These are phyloP conservation scores for Eupeodes corollae DNA, from an alignment of 1,140 invertebrate genomes.

Conservation along the genomic window DNA sequence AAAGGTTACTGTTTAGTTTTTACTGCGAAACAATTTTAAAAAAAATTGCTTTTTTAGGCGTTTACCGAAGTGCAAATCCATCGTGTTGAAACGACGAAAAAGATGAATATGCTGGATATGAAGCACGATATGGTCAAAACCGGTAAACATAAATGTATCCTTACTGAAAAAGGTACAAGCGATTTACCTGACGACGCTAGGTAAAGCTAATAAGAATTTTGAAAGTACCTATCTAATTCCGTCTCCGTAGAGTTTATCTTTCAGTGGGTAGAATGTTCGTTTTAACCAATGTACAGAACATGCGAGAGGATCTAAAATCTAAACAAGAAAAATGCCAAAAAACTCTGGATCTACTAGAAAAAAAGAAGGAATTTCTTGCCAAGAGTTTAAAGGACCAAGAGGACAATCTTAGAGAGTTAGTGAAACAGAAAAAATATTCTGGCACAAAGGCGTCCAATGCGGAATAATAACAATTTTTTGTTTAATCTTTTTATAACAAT, in stretches of 20 bases:
- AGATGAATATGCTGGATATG: conserved; percentile 36
- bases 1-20: conserved; percentile 16
- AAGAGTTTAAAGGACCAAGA: conserved; percentile 35
- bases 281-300: conserved; percentile 28
- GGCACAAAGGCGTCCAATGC: conserved; percentile 5
- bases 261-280: conserved; percentile 36
- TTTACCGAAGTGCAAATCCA: conserved; percentile 37
- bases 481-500: conserved; percentile 31
- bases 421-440: conserved; percentile 32
- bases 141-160: conserved; percentile 32
- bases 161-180: conserved; percentile 31
- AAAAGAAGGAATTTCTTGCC: conserved; percentile 31
- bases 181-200: conserved; percentile 23
- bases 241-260: conserved; percentile 34
- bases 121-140: conserved; percentile 33
- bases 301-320: conserved; percentile 24
- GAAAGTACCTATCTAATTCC: background rate
- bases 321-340: conserved; percentile 35
- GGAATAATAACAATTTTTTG: no score
- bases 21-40: background rate
- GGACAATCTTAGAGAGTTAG: conserved; percentile 30
- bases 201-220: conserved; percentile 8
- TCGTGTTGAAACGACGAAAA: conserved; percentile 35
- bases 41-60: conserved; percentile 15
- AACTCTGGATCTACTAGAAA: conserved; percentile 26